Evolutionary conservation across 1,140 invertebrate species (phyloP), one percentile per base, ranked within the genome.

Genomic region (Himalopsyche phryganea): DNA sequence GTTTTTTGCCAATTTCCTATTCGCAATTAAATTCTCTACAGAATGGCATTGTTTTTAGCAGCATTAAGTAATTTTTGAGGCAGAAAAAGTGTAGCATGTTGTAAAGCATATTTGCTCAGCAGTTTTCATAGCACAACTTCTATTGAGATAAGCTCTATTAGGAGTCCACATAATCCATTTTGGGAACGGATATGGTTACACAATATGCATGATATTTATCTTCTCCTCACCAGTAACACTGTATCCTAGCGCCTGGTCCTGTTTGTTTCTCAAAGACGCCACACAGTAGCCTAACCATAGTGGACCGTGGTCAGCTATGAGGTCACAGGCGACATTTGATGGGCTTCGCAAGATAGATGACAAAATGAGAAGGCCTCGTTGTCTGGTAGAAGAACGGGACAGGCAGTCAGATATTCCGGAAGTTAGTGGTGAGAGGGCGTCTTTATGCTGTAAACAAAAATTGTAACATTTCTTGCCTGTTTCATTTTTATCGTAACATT

Each of bases 311-410:
- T 54, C 46, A 1, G 38, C 17, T 9, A 62, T 10, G 20, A 55
- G 14, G 9, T 62, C 50, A 9, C 41, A 32, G 13, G n/a, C 15
- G 32, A 36, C 14, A 28, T 28, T 28, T 1, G 28, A 40, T 19
- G 36, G 23, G 0, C 50, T 32, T 7, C 13, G 17, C 36, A 62
- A 17, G 20, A 58, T 36, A 36, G 36, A 49, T 35, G 58, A 47
- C 33, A 62, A 45, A n/a, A 50, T 50, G 17, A 62, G 44, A 36
- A 62, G 60, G 10, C 60, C 60, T 7, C 41, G 47, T 9, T 4
- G 15, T 9, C 60, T 18, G 4, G 55, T 58, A 13, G 17, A 17
- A n/a, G 50, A 45, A 10, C 44, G 44, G 42, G 50, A 46, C 19
- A 62, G 33, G 14, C 19, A 44, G 5, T 58, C 44, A 1, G 50